A percentile compares a stretch with the other conserved stretches of the same genome.
Evolutionary conservation across 2,888 invertebrate species (phyloP).

Genomic region (Hypomecis atomaria): DNA sequence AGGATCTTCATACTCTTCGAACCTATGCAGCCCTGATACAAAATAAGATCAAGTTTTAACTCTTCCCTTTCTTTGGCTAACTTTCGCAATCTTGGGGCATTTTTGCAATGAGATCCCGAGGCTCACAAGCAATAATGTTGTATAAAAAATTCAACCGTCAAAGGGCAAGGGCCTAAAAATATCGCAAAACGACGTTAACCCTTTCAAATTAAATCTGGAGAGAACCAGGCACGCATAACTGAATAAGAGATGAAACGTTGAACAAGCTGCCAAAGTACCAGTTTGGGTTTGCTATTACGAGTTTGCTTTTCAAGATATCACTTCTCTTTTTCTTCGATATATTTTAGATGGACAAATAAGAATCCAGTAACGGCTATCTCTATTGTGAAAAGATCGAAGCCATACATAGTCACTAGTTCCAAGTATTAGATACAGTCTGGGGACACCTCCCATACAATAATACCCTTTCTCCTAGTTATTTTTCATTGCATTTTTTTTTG

Average conservation of each 20-base stretch:
- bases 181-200: constrained; percentile 46
- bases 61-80: constrained; percentile 38
- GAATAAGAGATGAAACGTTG: constrained; percentile 53
- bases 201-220: constrained; percentile 53
- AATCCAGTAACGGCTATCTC: not conserved
- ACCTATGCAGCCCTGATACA: constrained; percentile 36
- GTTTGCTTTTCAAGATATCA: constrained; percentile 1
- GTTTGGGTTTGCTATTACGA: constrained; percentile 26
- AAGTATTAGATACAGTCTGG: too few species aligned
- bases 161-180: constrained; percentile 36
- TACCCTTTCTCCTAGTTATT: too few species aligned
- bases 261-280: constrained; percentile 43
- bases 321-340: not conserved
- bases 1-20: constrained; percentile 25
- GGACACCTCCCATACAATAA: too few species aligned
- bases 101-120: constrained; percentile 6
- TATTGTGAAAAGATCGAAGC: too few species aligned
- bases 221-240: constrained; percentile 56
- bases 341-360: not conserved
- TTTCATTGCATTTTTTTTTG: not conserved
- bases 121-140: not conserved
- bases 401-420: too few species aligned
- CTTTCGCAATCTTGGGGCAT: constrained; percentile 23
- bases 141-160: constrained; percentile 14
- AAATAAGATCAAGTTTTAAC: constrained; percentile 46